Evolutionary conservation across 2,797 vertebrate species (phyloP).

Genomic region (Gallinago nigripennis): DNA sequence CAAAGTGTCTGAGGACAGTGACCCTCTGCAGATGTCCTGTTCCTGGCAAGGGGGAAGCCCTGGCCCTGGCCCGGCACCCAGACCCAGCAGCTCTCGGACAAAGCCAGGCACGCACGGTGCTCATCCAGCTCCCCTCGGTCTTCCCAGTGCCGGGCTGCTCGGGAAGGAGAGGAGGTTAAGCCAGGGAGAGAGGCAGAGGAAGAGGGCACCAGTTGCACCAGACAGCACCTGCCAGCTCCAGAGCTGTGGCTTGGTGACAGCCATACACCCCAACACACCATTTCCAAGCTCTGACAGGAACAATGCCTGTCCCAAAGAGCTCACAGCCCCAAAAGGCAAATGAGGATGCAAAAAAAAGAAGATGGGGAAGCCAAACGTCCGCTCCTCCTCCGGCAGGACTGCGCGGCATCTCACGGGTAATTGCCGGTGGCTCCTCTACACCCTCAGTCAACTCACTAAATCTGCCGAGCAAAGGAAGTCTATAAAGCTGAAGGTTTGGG

Average conservation of each 20-base stretch:
- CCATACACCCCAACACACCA: accelerated
- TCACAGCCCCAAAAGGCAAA: not conserved
- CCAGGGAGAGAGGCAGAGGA: not conserved
- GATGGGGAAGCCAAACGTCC: not conserved
- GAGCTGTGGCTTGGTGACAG: not conserved
- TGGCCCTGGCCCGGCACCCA: not conserved
- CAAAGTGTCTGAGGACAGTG: not conserved
- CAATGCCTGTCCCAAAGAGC: accelerated
- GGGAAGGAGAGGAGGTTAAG: not conserved
- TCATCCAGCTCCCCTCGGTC: not conserved
- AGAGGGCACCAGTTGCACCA: not conserved
- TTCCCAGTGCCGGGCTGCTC: not conserved
- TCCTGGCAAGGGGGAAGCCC: not conserved
- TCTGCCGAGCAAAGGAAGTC: accelerated
- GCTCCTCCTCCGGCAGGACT: not conserved
- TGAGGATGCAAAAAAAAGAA: not conserved
- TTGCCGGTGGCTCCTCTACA: not conserved
- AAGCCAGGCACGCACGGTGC: accelerated
- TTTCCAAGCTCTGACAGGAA: not conserved
- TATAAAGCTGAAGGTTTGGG: not conserved
- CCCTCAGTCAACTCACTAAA: not conserved
- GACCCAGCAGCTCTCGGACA: not conserved
- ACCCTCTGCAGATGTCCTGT: not conserved
- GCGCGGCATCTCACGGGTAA: accelerated
- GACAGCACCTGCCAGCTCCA: not conserved